A percentile compares a stretch with the other conserved stretches of the same genome.
Evolutionary conservation across 2,113 vertebrate genomes (phyloP).

Genomic region (Sinocyclocheilus anophthalmus): DNA sequence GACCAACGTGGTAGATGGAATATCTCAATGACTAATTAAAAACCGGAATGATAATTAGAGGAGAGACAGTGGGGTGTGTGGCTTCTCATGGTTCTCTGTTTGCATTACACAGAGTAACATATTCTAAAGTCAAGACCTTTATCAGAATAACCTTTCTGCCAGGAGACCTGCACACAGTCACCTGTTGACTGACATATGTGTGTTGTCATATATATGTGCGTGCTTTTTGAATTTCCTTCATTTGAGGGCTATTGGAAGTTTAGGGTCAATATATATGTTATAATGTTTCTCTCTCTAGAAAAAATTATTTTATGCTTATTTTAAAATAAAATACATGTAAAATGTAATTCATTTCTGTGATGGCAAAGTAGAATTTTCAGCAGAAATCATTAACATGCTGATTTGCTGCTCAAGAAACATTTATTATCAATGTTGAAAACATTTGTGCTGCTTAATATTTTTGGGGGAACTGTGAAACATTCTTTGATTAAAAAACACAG

Average conservation of each 20-base stretch:
- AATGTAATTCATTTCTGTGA: too few species aligned
- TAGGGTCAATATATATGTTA: too few species aligned
- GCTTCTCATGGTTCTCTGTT: slow-evolving; percentile 11
- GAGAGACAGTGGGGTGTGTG: slow-evolving; percentile 18
- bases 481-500: too few species aligned
- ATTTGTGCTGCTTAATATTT: too few species aligned
- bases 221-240: neutral
- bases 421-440: too few species aligned
- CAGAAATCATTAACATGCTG: too few species aligned
- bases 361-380: too few species aligned
- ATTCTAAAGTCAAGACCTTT: slow-evolving; percentile 33
- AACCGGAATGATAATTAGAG: slow-evolving; percentile 11
- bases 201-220: neutral
- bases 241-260: neutral
- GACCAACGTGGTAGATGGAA: slow-evolving; percentile 1
- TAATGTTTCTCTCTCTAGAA: too few species aligned
- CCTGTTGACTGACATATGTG: neutral
- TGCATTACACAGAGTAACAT: slow-evolving; percentile 14
- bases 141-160: neutral
- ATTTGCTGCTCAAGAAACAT: too few species aligned
- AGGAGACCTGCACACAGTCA: neutral
- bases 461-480: too few species aligned
- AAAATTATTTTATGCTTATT: too few species aligned
- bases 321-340: too few species aligned
- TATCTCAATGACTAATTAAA: slow-evolving; percentile 44